Evolutionary conservation across 2,888 invertebrate species (phyloP), one percentile per base, ranked within the genome.

Genomic region (Polydrusus tereticollis): DNA sequence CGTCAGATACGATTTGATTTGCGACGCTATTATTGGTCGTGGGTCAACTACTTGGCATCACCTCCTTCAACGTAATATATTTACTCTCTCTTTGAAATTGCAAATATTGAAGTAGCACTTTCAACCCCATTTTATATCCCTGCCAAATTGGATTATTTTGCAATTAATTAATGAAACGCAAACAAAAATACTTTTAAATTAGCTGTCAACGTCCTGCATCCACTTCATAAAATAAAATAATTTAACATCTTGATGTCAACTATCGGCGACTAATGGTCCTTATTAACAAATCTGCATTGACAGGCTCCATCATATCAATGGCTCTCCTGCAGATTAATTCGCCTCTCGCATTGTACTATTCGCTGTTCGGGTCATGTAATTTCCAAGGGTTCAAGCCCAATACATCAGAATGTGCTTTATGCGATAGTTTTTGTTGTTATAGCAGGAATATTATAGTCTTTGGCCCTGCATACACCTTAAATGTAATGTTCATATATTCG

Each of bases 311-410:
- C 41, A 59, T 23, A 41, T 41, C 59, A 59, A 59, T 59, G 43
- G 59, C 59, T 16, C 59, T 59, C 26, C 59, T 43, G 26, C 1
- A 59, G 59, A 59, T 59, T 59, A 59, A 59, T 59, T 59, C 26
- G 43, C 23, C 2, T 43, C 23, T 41, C 14, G 41, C 43, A 59
- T 59, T 59, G 59, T 59, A 41, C 26, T 23, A 7, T 29, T 16
- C 41, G 21, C 26, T 59, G 43, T 59, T 59, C 20, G 43, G 23
- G 43, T 59, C 59, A 59, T 59, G 59, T 59, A 43, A 59, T 59
- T 59, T 43, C 41, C n/a, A 43, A 12, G 7, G 41, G 23, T 14
- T 16, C 43, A 26, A 26, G 14, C 23, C 26, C 59, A 59, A 59
- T 59, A 59, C 23, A 23, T 41, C 43, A 59, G 43, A 21, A n/a